Conservation (phyloP, 2,797 vertebrate species). For the Gymnopithys bicolor region DNA sequence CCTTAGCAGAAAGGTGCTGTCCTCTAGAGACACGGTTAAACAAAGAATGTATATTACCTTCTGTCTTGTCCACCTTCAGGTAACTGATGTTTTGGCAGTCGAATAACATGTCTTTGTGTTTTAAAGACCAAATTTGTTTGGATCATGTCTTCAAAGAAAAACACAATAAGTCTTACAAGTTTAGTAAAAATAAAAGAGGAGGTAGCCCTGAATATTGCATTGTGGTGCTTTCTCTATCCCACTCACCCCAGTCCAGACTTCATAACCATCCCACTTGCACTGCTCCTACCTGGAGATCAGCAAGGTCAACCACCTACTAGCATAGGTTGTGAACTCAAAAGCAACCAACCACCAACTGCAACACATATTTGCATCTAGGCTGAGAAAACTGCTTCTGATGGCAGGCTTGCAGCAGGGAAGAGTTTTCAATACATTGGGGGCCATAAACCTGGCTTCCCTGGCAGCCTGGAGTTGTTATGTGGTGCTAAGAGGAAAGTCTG, state of each 20-base stretch:
- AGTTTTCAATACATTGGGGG: not conserved
- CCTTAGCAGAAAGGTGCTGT: not conserved
- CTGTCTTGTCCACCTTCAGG: not conserved
- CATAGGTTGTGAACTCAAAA: not conserved
- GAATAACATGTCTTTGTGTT: slow-evolving; percentile 48
- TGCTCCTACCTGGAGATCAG: not conserved
- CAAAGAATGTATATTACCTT: slow-evolving; percentile 29
- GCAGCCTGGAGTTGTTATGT: not conserved
- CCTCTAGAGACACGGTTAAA: not conserved
- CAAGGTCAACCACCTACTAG: not conserved
- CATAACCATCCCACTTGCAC: not conserved
- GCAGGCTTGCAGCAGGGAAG: not conserved
- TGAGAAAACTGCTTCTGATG: not conserved
- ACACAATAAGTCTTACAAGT: not conserved
- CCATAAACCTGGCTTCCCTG: not conserved
- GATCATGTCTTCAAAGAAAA: slow-evolving; percentile 63
- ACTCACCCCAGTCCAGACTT: not conserved
- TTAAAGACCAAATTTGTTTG: slow-evolving; percentile 51
- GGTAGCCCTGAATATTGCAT: not conserved
- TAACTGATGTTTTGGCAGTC: not conserved
- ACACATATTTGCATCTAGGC: not conserved
- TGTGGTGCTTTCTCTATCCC: not conserved
- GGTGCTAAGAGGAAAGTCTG: not conserved
- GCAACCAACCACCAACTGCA: not conserved
- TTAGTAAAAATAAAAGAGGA: not conserved